Evolutionary conservation across 2,797 vertebrate genomes (phyloP).

Genomic region (Rhabdophis nuchalis): DNA sequence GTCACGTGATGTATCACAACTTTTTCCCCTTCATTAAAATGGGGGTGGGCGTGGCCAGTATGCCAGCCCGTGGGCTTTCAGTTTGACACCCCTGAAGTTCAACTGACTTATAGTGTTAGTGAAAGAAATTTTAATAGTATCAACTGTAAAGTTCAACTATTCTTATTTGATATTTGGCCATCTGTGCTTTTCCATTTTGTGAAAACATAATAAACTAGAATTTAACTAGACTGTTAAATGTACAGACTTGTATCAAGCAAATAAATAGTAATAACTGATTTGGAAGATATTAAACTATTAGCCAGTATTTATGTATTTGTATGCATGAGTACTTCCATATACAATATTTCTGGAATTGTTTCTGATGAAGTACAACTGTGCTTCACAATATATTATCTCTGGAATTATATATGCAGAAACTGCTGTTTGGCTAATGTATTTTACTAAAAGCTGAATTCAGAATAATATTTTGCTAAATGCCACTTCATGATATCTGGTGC

Average conservation of each 20-base stretch:
- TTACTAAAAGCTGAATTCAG: not conserved
- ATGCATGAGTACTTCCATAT: not conserved
- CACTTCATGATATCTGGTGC: not conserved
- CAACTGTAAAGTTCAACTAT: not conserved
- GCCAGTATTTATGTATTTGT: not conserved
- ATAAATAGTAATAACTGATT: not conserved
- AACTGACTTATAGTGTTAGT: not conserved
- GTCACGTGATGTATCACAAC: too few species aligned
- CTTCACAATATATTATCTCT: not conserved
- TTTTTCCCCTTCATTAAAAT: too few species aligned
- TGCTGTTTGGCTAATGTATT: not conserved
- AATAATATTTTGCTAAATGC: not conserved
- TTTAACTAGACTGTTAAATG: not conserved
- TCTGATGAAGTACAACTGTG: not conserved
- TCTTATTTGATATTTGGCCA: not conserved
- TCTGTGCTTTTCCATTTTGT: slow-evolving; percentile 28
- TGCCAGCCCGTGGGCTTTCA: too few species aligned
- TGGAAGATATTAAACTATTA: not conserved
- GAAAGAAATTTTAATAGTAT: not conserved
- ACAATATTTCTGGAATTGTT: not conserved
- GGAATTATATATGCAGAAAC: not conserved
- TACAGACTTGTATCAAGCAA: slow-evolving; percentile 3
- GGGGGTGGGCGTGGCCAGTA: too few species aligned
- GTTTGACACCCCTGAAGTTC: too few species aligned
- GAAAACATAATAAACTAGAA: not conserved